Evolutionary conservation across 2,113 vertebrate genomes (phyloP).

Genomic region (Siphamia tubifer): DNA sequence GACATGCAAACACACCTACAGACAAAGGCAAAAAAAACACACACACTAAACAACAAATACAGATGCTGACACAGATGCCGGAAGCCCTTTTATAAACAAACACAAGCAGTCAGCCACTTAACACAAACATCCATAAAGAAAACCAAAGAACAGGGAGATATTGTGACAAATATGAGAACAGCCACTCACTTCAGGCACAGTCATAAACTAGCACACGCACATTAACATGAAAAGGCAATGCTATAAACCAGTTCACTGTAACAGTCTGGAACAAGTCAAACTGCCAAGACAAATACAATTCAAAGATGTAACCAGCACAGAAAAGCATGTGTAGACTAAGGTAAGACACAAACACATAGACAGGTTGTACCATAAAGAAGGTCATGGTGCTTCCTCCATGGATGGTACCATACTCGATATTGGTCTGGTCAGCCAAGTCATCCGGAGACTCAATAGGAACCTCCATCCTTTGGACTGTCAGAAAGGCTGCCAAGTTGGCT

Average conservation of each 20-base stretch:
- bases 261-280: not conserved
- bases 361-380: slow-evolving; percentile 89
- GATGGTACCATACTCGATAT: slow-evolving; percentile 95
- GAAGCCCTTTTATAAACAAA: slow-evolving; percentile 61
- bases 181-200: not conserved
- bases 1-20: slow-evolving; percentile 42
- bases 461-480: slow-evolving; percentile 96
- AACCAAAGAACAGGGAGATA: slow-evolving; percentile 46
- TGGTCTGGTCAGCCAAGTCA: slow-evolving; percentile 93
- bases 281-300: not conserved
- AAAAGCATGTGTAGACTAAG: not conserved
- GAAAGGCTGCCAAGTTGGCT: slow-evolving; percentile 93
- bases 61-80: slow-evolving; percentile 71
- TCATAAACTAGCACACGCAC: slow-evolving; percentile 8
- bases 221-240: not conserved
- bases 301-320: not conserved
- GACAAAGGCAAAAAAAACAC: slow-evolving; percentile 15
- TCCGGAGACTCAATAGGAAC: slow-evolving; percentile 92
- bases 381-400: slow-evolving; percentile 96
- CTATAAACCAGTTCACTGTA: slow-evolving; percentile 1
- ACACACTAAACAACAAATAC: slow-evolving; percentile 55
- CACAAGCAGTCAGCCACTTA: slow-evolving; percentile 69
- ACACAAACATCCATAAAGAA: slow-evolving; percentile 62
- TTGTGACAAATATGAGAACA: slow-evolving; percentile 33
- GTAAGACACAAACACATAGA: not conserved